Conservation (phyloP, 2,797 vertebrate species). For the Euthynnus affinis region DNA sequence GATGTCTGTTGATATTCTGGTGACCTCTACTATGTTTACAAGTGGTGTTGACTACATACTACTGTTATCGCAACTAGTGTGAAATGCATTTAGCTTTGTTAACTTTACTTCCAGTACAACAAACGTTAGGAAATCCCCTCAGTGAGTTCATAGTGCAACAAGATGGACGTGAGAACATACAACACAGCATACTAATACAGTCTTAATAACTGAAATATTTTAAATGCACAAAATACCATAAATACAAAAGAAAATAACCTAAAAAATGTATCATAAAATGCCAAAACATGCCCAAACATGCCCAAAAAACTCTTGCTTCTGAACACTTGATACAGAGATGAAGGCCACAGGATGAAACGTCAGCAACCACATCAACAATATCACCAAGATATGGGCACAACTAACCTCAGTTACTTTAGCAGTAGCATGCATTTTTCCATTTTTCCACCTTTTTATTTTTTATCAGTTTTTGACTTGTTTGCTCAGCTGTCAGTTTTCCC, state of each 20-base stretch:
- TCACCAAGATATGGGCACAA: neutral
- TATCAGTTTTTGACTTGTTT: conserved; percentile 14
- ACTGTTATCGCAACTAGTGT: neutral
- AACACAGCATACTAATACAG: neutral
- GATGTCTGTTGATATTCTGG: neutral
- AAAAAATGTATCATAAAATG: neutral
- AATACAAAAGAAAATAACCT: too few species aligned
- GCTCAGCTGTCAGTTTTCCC: conserved; percentile 18
- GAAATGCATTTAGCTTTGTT: neutral
- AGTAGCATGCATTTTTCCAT: neutral
- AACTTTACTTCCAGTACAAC: neutral
- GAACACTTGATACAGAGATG: neutral
- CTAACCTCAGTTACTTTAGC: neutral
- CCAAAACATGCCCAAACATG: neutral
- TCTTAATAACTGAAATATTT: neutral
- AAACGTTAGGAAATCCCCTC: neutral
- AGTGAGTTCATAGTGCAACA: conserved; percentile 1
- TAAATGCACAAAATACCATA: neutral
- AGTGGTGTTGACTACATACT: neutral
- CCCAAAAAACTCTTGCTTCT: neutral
- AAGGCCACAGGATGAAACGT: neutral
- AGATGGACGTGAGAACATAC: neutral
- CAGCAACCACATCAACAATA: neutral
- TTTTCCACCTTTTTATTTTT: neutral
- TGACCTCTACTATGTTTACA: neutral